A percentile compares a stretch with the other conserved stretches of the same genome.
phyloP scores from a whole-genome alignment of 1,140 invertebrate species.

The Andrena cerasifolii region DNA sequence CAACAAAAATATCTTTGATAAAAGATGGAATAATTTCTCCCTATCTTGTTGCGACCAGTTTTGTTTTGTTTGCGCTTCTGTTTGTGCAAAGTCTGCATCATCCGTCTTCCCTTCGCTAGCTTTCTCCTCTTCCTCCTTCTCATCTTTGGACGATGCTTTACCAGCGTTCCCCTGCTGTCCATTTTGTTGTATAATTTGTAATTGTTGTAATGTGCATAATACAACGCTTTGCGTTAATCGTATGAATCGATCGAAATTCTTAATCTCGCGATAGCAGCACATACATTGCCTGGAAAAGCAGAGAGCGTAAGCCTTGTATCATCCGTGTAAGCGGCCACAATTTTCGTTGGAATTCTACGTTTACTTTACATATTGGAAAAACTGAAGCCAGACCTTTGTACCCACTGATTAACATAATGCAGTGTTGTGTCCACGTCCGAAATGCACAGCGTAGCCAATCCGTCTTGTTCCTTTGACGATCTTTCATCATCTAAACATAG shows the following conservation, averaged over 20 bases:
- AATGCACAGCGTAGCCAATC: slow-evolving; percentile 71
- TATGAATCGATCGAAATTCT: slow-evolving; percentile 95
- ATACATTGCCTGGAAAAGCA: slow-evolving; percentile 90
- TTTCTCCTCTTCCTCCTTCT: slow-evolving; percentile 70
- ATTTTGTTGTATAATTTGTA: slow-evolving; percentile 87
- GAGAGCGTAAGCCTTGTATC: too few species aligned
- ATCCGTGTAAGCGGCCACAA: too few species aligned
- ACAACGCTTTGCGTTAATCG: slow-evolving; percentile 92
- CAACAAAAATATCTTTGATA: slow-evolving; percentile 91
- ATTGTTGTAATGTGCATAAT: slow-evolving; percentile 87
- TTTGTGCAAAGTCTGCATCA: slow-evolving; percentile 53
- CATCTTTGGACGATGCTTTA: slow-evolving; percentile 64
- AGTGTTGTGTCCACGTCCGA: slow-evolving; percentile 79
- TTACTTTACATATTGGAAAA: neutral
- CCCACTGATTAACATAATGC: slow-evolving; percentile 81
- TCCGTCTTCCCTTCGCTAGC: slow-evolving; percentile 65
- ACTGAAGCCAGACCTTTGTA: slow-evolving; percentile 75
- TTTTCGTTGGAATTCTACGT: too few species aligned
- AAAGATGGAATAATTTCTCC: slow-evolving; percentile 89
- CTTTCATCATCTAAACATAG: slow-evolving; percentile 77
- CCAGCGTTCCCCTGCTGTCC: slow-evolving; percentile 76
- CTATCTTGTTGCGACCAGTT: slow-evolving; percentile 89
- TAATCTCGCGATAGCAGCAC: slow-evolving; percentile 94
- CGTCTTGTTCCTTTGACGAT: slow-evolving; percentile 77
- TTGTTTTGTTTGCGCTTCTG: slow-evolving; percentile 54